A percentile compares a stretch with the other conserved stretches of the same genome.
Conservation (phyloP, 2,888 invertebrate genomes). For the Syritta pipiens region DNA sequence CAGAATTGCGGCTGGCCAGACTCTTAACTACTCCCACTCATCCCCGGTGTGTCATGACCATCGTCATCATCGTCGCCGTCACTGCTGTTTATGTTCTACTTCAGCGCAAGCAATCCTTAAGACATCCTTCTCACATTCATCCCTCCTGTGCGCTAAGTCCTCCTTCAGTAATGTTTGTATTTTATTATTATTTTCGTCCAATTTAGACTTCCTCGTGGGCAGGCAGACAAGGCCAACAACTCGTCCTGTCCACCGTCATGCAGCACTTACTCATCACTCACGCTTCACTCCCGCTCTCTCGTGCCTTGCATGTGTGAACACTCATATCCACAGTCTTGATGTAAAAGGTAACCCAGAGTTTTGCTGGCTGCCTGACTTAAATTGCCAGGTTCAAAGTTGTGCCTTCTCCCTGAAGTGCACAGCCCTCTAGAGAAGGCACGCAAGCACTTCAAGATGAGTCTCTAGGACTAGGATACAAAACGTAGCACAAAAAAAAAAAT, state of each 20-base stretch:
- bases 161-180: constrained; percentile 56
- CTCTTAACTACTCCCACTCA: constrained; percentile 23
- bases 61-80: constrained; percentile 19
- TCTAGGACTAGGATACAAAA: constrained; percentile 35
- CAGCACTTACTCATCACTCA: neutral
- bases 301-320: constrained; percentile 6
- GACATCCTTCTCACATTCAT: constrained; percentile 35
- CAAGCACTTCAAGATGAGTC: constrained; percentile 56
- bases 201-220: constrained; percentile 25
- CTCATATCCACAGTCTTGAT: no score
- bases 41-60: constrained; percentile 15
- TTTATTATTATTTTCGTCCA: constrained; percentile 54
- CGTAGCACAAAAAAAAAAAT: constrained; percentile 6
- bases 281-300: neutral
- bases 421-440: constrained; percentile 48
- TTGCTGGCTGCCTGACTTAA: constrained; percentile 24
- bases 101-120: constrained; percentile 24
- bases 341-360: constrained; percentile 57
- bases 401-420: constrained; percentile 48
- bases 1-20: no score
- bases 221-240: neutral
- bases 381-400: constrained; percentile 63
- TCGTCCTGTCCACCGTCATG: constrained; percentile 12
- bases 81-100: constrained; percentile 27
- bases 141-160: constrained; percentile 23